phyloP scores from a whole-genome alignment of 2,113 vertebrate genomes.

The Argyrosomus japonicus region DNA sequence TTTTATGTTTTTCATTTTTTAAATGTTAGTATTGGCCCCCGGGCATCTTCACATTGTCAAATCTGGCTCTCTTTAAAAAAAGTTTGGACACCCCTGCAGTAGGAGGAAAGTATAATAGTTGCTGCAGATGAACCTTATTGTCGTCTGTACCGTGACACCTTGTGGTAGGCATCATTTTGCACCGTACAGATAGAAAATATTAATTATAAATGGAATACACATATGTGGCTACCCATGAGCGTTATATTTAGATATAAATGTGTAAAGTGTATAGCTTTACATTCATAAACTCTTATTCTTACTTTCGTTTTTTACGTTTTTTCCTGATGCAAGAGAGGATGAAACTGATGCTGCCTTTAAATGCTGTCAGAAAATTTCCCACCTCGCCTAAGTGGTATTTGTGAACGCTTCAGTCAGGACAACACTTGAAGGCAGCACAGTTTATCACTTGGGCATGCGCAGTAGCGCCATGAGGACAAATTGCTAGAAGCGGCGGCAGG shows the following conservation, averaged over 20 bases:
- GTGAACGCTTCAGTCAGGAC: not conserved
- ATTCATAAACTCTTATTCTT: not conserved
- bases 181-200: not conserved
- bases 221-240: not conserved
- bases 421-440: conserved; percentile 16
- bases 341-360: not conserved
- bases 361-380: not conserved
- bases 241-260: not conserved
- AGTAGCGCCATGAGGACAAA: not conserved
- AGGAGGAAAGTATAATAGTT: no score
- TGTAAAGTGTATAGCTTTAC: no score
- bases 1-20: no score
- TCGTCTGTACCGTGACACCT: conserved; percentile 57
- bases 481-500: not conserved
- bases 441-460: conserved; percentile 37
- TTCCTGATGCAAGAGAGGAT: not conserved
- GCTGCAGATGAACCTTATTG: not conserved
- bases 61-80: no score
- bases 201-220: not conserved
- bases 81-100: not conserved
- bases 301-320: not conserved
- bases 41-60: no score
- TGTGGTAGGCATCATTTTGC: conserved; percentile 40
- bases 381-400: no score
- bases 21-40: no score